These are phyloP conservation scores for Heterohyrax brucei DNA, from an alignment of 2,797 vertebrate genomes.

Conservation along the genomic window DNA sequence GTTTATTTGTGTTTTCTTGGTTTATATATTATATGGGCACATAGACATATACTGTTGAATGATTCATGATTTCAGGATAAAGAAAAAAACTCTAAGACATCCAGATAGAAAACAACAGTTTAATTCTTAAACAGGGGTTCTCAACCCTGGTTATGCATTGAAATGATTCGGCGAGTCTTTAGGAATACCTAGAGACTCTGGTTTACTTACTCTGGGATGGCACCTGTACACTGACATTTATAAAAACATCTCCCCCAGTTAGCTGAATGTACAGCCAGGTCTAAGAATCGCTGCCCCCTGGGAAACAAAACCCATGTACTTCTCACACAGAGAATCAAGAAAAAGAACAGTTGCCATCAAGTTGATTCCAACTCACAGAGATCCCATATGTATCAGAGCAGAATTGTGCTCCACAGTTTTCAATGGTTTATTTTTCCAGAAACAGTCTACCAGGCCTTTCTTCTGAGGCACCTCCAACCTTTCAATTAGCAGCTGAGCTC, in stretches of 20 bases:
- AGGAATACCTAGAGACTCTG: conserved; percentile 13
- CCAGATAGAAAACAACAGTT: not conserved
- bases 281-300: not conserved
- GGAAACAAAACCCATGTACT: not conserved
- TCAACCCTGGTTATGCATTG: not conserved
- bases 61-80: conserved; percentile 49
- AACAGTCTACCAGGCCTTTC: not conserved
- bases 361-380: no score
- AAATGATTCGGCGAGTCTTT: conserved; percentile 50
- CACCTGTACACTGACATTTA: not conserved
- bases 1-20: no score
- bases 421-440: not conserved
- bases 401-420: not conserved
- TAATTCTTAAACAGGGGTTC: conserved; percentile 15
- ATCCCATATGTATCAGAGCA: no score
- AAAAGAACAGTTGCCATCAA: no score
- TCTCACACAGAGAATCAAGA: conserved; percentile 45
- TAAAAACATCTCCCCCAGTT: not conserved
- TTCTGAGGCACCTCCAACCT: not conserved
- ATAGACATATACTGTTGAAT: not conserved
- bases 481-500: not conserved
- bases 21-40: not conserved
- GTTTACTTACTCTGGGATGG: conserved; percentile 4
- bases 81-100: not conserved
- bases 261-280: conserved; percentile 18